These are phyloP conservation scores for Proisotoma minuta DNA, from an alignment of 2,888 invertebrate genomes.

Conservation along the genomic window DNA sequence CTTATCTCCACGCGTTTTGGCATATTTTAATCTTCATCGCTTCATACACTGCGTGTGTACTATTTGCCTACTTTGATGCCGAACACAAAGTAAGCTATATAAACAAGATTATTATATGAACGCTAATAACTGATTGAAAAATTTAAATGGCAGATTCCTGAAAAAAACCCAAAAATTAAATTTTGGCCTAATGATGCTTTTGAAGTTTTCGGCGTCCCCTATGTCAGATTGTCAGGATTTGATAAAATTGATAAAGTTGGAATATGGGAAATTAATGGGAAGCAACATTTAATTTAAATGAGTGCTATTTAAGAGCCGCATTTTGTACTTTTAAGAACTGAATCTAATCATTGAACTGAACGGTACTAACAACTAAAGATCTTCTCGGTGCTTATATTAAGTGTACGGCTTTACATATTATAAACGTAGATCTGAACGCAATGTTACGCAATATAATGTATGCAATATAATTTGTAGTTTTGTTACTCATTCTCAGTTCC, in stretches of 20 bases:
- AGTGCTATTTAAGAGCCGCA: no score
- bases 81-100: slow-evolving; percentile 57
- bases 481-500: no score
- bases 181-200: slow-evolving; percentile 76
- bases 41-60: slow-evolving; percentile 68
- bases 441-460: no score
- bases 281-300: slow-evolving; percentile 33
- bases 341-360: neutral
- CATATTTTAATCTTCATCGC: slow-evolving; percentile 75
- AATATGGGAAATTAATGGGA: slow-evolving; percentile 15
- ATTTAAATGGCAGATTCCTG: slow-evolving; percentile 53
- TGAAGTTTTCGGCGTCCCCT: slow-evolving; percentile 68
- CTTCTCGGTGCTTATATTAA: neutral
- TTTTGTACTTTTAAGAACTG: neutral
- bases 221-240: slow-evolving; percentile 54
- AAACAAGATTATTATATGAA: neutral
- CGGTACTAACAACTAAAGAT: neutral
- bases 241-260: neutral
- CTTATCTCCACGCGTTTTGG: slow-evolving; percentile 78
- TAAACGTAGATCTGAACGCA: no score
- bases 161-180: slow-evolving; percentile 63
- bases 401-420: neutral
- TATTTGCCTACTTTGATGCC: slow-evolving; percentile 74
- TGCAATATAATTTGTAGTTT: no score
- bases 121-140: neutral